These are phyloP conservation scores for Simalia tracyae DNA, from an alignment of 2,797 vertebrate species.

Conservation along the genomic window DNA sequence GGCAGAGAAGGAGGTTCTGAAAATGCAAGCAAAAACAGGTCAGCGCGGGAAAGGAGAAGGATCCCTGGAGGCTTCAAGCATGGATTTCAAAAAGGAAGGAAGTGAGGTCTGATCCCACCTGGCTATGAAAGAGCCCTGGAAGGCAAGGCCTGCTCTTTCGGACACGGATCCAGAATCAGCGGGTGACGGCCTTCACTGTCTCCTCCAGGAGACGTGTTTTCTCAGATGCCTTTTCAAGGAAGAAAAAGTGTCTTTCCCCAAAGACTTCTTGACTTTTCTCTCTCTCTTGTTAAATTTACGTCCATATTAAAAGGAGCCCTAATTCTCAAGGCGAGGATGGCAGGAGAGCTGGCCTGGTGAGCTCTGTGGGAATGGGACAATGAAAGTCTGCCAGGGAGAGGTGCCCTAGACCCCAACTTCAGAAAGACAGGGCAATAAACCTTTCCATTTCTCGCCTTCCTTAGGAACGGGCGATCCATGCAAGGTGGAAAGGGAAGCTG, in stretches of 20 bases:
- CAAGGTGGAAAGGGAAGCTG: not conserved
- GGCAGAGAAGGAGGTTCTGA: no score
- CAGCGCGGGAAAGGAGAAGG: not conserved
- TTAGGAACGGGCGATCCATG: slow-evolving; percentile 52
- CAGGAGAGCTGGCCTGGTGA: not conserved
- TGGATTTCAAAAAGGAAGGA: not conserved
- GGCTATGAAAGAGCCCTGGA: not conserved
- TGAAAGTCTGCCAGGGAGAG: not conserved
- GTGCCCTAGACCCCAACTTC: not conserved
- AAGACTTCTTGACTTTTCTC: not conserved
- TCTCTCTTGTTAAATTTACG: slow-evolving; percentile 24
- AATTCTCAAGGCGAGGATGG: not conserved
- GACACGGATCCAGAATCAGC: not conserved
- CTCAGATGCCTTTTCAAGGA: slow-evolving; percentile 4
- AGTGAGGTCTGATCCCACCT: not conserved
- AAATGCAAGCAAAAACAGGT: not conserved
- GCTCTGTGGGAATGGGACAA: not conserved
- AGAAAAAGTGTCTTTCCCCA: slow-evolving; percentile 16
- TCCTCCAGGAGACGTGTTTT: not conserved
- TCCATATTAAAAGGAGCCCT: slow-evolving; percentile 41
- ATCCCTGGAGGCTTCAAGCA: not conserved
- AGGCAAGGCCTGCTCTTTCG: not conserved
- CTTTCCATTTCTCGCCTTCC: slow-evolving; percentile 54
- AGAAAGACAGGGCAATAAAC: not conserved
- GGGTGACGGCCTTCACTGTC: not conserved